These are phyloP conservation scores for Exocentrus adspersus DNA, from an alignment of 2,888 invertebrate species.

Conservation along the genomic window DNA sequence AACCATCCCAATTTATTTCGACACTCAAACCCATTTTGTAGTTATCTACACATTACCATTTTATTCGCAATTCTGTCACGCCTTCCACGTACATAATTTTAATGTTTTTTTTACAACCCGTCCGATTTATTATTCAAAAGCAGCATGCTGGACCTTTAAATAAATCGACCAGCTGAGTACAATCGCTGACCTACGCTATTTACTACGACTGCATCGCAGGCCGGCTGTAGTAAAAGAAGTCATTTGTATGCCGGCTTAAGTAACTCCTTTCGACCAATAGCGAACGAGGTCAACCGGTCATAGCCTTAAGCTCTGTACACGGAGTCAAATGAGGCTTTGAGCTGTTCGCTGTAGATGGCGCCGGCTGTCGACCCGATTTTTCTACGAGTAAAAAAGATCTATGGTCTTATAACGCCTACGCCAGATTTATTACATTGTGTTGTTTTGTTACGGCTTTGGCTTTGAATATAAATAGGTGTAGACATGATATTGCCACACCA, in stretches of 20 bases:
- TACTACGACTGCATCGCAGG: slow-evolving; percentile 17
- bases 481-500: too few species aligned
- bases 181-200: slow-evolving; percentile 33
- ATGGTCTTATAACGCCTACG: too few species aligned
- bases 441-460: too few species aligned
- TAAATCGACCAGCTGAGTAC: slow-evolving; percentile 39
- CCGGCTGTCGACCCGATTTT: background rate
- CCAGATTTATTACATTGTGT: background rate
- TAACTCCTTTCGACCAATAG: slow-evolving; percentile 55
- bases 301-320: slow-evolving; percentile 36
- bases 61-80: slow-evolving; percentile 38
- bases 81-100: slow-evolving; percentile 40
- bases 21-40: slow-evolving; percentile 1
- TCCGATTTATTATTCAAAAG: slow-evolving; percentile 46
- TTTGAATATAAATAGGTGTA: too few species aligned
- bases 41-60: slow-evolving; percentile 23
- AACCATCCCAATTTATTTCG: background rate
- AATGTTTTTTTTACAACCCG: slow-evolving; percentile 27
- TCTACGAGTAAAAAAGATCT: background rate
- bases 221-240: slow-evolving; percentile 30
- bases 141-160: slow-evolving; percentile 56
- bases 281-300: slow-evolving; percentile 59
- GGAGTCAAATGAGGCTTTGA: slow-evolving; percentile 9
- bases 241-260: slow-evolving; percentile 53
- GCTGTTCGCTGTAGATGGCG: slow-evolving; percentile 23